Percentiles rank a stretch among this genome's conserved stretches.
Evolutionary conservation across 2,113 vertebrate species (phyloP).

Genomic region (Lethenteron reissneri): DNA sequence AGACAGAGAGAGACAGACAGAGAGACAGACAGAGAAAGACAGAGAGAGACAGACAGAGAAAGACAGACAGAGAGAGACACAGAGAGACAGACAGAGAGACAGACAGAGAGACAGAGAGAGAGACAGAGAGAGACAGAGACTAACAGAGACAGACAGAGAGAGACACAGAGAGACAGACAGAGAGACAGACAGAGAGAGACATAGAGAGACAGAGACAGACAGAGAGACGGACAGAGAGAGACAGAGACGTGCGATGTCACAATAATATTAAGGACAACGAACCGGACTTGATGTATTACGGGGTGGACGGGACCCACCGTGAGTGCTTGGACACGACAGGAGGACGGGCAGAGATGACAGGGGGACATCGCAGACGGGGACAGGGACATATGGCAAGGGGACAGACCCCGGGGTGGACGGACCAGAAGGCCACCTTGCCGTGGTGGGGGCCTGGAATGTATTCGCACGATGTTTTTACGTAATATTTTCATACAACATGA

Average conservation of each 20-base stretch:
- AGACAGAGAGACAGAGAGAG: not conserved
- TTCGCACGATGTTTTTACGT: too few species aligned
- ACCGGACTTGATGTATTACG: too few species aligned
- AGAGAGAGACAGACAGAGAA: not conserved
- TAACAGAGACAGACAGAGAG: not conserved
- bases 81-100: not conserved
- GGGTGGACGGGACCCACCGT: not conserved
- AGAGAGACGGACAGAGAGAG: not conserved
- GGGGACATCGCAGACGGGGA: not conserved
- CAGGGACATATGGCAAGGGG: not conserved
- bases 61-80: not conserved
- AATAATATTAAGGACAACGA: too few species aligned
- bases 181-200: not conserved
- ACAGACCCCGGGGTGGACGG: too few species aligned
- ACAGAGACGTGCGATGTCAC: not conserved
- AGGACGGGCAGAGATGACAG: not conserved
- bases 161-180: not conserved
- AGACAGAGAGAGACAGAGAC: not conserved
- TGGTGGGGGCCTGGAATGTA: too few species aligned
- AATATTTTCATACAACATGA: too few species aligned
- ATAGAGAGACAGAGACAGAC: not conserved
- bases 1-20: not conserved
- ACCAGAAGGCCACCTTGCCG: too few species aligned
- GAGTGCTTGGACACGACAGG: not conserved
- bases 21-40: not conserved